Conservation (phyloP, 2,113 vertebrate species). For the Strix aluco region DNA sequence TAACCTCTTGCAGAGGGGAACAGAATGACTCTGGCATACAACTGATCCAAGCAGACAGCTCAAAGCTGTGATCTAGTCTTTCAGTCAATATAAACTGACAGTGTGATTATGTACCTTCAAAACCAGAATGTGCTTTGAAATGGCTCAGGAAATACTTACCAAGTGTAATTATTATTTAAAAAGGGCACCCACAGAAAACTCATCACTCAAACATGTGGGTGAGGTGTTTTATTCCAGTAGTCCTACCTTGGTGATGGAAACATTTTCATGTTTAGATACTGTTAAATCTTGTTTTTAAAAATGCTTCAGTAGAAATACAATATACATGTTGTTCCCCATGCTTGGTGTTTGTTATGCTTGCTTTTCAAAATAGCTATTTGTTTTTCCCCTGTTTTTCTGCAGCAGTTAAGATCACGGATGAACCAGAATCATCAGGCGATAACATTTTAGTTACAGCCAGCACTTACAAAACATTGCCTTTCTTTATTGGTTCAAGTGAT, state of each 20-base stretch:
- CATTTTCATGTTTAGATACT: not conserved
- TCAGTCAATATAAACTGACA: not conserved
- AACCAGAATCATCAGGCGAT: constrained; percentile 55
- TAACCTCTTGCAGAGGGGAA: not conserved
- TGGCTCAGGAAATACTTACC: not conserved
- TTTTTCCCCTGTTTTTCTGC: constrained; percentile 16
- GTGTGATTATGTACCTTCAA: not conserved
- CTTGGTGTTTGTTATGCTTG: not conserved
- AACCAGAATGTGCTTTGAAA: not conserved
- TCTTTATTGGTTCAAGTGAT: not conserved
- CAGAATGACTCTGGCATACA: not conserved
- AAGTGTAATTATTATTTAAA: not conserved
- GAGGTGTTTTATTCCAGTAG: not conserved
- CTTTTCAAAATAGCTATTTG: not conserved
- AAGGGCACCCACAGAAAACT: not conserved
- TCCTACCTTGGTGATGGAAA: not conserved
- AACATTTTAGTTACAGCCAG: not conserved
- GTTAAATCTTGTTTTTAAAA: not conserved
- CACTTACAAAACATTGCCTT: not conserved
- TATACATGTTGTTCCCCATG: not conserved
- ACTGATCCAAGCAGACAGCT: not conserved
- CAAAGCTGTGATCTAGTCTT: not conserved
- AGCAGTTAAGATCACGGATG: constrained; percentile 52
- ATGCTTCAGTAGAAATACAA: not conserved
- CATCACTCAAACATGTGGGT: not conserved